Conservation (phyloP, 2,888 invertebrate species). For the Hyposoter dolosus region DNA sequence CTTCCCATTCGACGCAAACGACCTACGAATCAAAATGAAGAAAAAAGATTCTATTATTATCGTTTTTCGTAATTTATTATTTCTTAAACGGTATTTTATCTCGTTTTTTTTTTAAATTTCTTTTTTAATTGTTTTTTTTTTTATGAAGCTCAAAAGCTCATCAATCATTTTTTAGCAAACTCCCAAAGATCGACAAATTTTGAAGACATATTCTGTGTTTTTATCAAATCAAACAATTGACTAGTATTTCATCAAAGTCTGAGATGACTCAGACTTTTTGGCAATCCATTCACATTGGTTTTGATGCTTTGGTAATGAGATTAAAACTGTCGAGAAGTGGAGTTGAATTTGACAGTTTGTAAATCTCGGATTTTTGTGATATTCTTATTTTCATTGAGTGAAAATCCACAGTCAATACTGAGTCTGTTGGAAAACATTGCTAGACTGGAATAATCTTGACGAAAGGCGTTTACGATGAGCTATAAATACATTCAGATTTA, state of each 20-base stretch:
- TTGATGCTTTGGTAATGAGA: background rate
- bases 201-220: too few species aligned
- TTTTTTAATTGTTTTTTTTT: slow-evolving; percentile 28
- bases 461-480: background rate
- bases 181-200: background rate
- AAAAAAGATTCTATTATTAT: slow-evolving; percentile 69
- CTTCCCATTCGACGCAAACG: slow-evolving; percentile 93
- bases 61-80: background rate
- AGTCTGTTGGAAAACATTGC: background rate
- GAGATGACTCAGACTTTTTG: background rate
- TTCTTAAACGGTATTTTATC: background rate
- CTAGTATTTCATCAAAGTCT: background rate
- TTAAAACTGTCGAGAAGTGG: background rate
- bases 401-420: background rate
- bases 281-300: background rate
- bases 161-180: background rate
- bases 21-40: slow-evolving; percentile 86
- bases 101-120: background rate
- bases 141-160: background rate
- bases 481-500: slow-evolving; percentile 10
- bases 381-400: background rate
- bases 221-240: too few species aligned
- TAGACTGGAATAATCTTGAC: background rate
- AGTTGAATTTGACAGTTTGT: background rate
- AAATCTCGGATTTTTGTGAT: background rate